Evolutionary conservation across 2,888 invertebrate species (phyloP), one percentile per base, ranked within the genome.

Genomic region (Galerucella pusilla): DNA sequence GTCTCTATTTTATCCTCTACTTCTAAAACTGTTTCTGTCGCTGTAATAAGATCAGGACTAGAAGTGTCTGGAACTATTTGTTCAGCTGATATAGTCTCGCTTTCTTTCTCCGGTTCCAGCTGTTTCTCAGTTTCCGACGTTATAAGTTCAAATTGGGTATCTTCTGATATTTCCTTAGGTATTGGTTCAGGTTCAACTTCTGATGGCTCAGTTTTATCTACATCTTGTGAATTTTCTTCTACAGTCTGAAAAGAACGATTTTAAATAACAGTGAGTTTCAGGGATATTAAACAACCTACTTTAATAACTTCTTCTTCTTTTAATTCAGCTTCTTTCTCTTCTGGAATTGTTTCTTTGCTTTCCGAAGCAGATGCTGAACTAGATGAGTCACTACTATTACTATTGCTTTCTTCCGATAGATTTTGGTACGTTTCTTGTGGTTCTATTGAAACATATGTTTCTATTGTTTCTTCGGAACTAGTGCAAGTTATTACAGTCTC

Each of bases 251-350:
- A 68, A 63, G 14, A n/a, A 52, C 20, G 42, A 35, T 42, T 45
- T 54, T 16, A 67, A 49, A 54, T 67, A 35, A 3, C 10, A 35
- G 20, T 54, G 52, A 14, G 0, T 61, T 14, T 28, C 9, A 63
- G 35, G 74, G 65, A 12, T 49, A 61, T 46, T 9, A 67, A 25
- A 20, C 20, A 12, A 69, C 70, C 67, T 68, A 77, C 77, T 70
- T 73, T 73, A 63, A 63, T 60, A 46, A 42, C 7, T 42, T 42
- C 73, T 64, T 72, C 71, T 74, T 68, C 77, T 75, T 60, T 73
- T 63, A 68, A 78, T 65, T 57, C 85, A 54, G 88, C 88, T 79
- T 89, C 89, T 71, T 87, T 88, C 85, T 88, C 88, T 79, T 89
- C 88, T 70, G 59, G 14, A 28, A 35, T 35, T 12, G 46, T 45